A percentile compares a stretch with the other conserved stretches of the same genome.
Evolutionary conservation across 2,797 vertebrate genomes (phyloP).

Genomic region (Macrochelys suwanniensis): DNA sequence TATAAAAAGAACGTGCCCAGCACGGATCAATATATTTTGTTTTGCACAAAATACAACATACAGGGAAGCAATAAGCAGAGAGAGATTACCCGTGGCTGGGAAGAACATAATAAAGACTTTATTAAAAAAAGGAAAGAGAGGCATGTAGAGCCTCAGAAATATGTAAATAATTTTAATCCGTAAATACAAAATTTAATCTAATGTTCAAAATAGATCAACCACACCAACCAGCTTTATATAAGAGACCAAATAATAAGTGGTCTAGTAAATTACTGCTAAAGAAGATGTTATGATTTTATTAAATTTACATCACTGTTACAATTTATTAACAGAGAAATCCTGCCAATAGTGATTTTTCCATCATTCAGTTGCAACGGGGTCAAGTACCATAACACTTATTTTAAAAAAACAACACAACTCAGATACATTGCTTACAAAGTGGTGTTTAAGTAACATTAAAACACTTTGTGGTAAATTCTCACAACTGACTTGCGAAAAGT

Average conservation of each 20-base stretch:
- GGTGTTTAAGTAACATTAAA: constrained; percentile 23
- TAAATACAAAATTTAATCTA: constrained; percentile 58
- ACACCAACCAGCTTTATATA: background rate
- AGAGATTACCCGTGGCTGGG: background rate
- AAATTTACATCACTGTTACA: constrained; percentile 49
- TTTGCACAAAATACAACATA: background rate
- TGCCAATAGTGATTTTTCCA: constrained; percentile 21
- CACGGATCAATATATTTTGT: background rate
- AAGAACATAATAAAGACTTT: constrained; percentile 17
- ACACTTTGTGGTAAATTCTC: background rate
- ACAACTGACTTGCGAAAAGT: background rate
- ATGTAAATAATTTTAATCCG: constrained; percentile 46
- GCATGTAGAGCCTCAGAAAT: background rate
- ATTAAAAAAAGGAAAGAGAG: background rate
- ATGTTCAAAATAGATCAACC: constrained; percentile 20
- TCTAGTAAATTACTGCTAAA: constrained; percentile 41
- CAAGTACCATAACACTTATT: background rate
- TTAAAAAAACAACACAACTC: background rate
- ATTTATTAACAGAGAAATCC: constrained; percentile 35
- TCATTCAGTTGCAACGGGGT: constrained; percentile 1
- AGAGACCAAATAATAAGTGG: constrained; percentile 47
- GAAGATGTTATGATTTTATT: constrained; percentile 8
- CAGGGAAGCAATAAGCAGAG: background rate
- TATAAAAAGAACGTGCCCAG: background rate
- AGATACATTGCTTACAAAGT: background rate